phyloP scores from a whole-genome alignment of 30 jellyfish, hydroid and myxozoan genomes.

The Chrysaora quinquecirrha region DNA sequence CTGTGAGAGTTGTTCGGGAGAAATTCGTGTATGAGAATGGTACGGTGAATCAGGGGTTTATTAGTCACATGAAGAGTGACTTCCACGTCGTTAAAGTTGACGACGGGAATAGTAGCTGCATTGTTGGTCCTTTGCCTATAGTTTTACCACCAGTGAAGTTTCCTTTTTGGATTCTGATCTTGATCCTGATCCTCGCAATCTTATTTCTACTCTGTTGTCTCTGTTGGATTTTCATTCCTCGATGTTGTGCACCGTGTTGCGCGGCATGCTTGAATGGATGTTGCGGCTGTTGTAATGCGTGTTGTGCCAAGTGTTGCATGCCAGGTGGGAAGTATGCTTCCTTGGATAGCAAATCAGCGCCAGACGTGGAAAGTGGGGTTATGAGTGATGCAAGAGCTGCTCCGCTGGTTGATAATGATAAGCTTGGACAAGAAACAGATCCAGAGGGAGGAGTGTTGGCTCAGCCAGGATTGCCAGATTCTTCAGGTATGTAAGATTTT shows the following conservation, averaged over 20 bases:
- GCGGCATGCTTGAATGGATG: conserved; percentile 59
- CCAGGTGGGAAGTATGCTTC: conserved; percentile 77
- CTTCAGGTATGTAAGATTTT: conserved; percentile 11
- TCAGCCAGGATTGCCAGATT: conserved; percentile 15
- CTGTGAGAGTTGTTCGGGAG: conserved; percentile 40
- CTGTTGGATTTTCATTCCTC: conserved; percentile 74
- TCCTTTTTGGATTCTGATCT: conserved; percentile 65
- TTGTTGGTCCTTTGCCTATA: conserved; percentile 18
- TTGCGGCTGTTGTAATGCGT: conserved; percentile 46
- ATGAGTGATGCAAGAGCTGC: conserved; percentile 55
- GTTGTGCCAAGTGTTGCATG: conserved; percentile 73
- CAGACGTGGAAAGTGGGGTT: conserved; percentile 59
- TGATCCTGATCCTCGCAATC: conserved; percentile 56
- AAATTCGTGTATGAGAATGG: conserved; percentile 45
- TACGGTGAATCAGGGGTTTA: conserved; percentile 25
- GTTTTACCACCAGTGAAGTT: conserved; percentile 4
- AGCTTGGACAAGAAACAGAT: conserved; percentile 44
- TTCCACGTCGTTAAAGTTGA: conserved; percentile 39
- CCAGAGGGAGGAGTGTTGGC: conserved; percentile 36
- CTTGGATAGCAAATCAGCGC: conserved; percentile 40
- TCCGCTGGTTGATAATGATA: conserved; percentile 16
- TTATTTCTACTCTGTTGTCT: conserved; percentile 58
- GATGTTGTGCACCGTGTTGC: conserved; percentile 63
- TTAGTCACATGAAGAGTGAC: conserved; percentile 26
- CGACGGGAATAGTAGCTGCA: conserved; percentile 18